These are phyloP conservation scores for Neodiprion lecontei DNA, from an alignment of 1,140 invertebrate species.

Conservation along the genomic window DNA sequence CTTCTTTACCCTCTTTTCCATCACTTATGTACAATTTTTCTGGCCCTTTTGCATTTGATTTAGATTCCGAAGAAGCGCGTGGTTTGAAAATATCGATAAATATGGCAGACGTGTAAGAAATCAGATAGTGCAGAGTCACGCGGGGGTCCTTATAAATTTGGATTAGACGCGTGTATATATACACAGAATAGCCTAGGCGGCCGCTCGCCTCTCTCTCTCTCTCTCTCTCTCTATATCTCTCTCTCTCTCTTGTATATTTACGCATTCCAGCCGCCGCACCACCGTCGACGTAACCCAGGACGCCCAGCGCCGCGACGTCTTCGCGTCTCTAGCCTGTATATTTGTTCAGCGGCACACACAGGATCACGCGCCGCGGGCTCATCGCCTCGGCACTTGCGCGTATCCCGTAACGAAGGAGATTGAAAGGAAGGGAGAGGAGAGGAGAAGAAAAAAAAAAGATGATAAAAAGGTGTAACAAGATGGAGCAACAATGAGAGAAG, in stretches of 20 bases:
- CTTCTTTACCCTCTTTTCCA: too few relatives aligned
- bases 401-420: slow-evolving; percentile 9
- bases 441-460: slow-evolving; percentile 24
- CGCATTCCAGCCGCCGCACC: slow-evolving; percentile 47
- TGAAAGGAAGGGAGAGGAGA: slow-evolving; percentile 15
- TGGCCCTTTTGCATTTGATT: too few relatives aligned
- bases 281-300: slow-evolving; percentile 54
- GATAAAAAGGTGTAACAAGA: slow-evolving; percentile 10
- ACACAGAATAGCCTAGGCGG: slow-evolving; percentile 24
- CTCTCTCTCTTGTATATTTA: slow-evolving; percentile 55
- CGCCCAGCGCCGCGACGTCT: slow-evolving; percentile 54
- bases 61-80: too few relatives aligned
- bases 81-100: too few relatives aligned
- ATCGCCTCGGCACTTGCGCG: slow-evolving; percentile 5
- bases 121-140: slow-evolving; percentile 25
- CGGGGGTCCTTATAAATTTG: slow-evolving; percentile 39
- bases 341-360: slow-evolving; percentile 51
- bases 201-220: slow-evolving; percentile 34
- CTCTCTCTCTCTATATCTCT: slow-evolving; percentile 27
- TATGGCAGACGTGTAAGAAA: too few relatives aligned
- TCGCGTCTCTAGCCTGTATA: slow-evolving; percentile 53
- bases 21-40: too few relatives aligned
- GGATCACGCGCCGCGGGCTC: slow-evolving; percentile 36
- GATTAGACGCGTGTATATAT: slow-evolving; percentile 34
- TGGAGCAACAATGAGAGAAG: slow-evolving; percentile 8